These are phyloP conservation scores for Lagorchestes hirsutus DNA, from an alignment of 2,797 vertebrate species.

Conservation along the genomic window DNA sequence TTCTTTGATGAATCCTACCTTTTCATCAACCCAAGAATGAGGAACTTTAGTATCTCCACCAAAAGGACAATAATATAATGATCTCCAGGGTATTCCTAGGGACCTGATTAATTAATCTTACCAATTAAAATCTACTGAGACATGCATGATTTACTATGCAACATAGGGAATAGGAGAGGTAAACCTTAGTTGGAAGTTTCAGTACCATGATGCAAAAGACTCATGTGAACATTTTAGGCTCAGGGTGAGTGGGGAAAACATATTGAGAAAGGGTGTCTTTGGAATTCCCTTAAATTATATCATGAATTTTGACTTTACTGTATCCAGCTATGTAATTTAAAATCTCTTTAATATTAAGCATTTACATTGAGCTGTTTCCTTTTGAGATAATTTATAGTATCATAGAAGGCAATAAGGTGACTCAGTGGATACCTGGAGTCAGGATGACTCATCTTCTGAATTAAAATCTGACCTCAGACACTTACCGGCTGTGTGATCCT, in stretches of 20 bases:
- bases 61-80: not conserved
- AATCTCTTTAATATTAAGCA: not conserved
- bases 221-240: not conserved
- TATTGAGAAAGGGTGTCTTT: not conserved
- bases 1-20: not conserved
- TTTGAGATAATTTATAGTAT: not conserved
- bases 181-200: not conserved
- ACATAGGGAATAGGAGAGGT: not conserved
- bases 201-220: not conserved
- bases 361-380: not conserved
- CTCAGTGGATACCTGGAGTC: not conserved
- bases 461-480: not conserved
- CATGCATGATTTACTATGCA: not conserved
- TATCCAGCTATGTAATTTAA: not conserved
- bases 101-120: not conserved
- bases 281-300: not conserved
- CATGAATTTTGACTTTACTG: not conserved
- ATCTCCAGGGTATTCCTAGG: too few species aligned
- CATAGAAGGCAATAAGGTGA: not conserved
- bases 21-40: not conserved
- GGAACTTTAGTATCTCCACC: not conserved
- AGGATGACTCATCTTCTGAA: not conserved
- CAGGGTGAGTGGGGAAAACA: not conserved
- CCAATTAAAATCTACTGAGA: not conserved
- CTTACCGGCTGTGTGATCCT: not conserved